Evolutionary conservation across 2,888 invertebrate genomes (phyloP), one percentile per base, ranked within the genome.

Genomic region (Perdita meconis): DNA sequence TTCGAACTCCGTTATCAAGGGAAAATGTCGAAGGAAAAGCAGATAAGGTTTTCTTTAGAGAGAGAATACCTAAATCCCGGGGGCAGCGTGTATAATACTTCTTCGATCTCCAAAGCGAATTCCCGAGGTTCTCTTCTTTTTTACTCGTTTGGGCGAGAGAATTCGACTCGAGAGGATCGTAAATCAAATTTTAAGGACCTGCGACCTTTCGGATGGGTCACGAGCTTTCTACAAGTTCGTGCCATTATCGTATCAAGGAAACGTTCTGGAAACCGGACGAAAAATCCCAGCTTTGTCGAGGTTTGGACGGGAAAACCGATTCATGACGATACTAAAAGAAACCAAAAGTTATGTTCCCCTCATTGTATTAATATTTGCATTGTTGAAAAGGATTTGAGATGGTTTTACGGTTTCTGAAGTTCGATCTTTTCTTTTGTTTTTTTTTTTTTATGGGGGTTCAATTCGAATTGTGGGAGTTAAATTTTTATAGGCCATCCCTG

Each of bases 151-250:
- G 26, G 36, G 19, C 12, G 12, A 22, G 34, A n/a, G 44, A 40
- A 24, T 47, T 34, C 42, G 16, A 13, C 50, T 47, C 36, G 19
- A 55, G 51, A 69, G 47, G n/a, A 38, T 50, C 66, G 44, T 82
- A 82, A 82, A 82, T 82, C 70, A 72, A 60, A 68, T 78, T 72
- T 50, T 51, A 57, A 47, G 36, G 26, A 65, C 51, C 36, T 19
- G 42, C 10, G 40, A 19, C 66, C 55, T 36, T 64, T 77, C 47
- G 47, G 30, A 19, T 19, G 38, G 22, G 16, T 13, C 55, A 22
- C 16, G 47, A 56, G 34, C 40, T 26, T 55, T 40, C 50, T 53
- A 1, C 40, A 22, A 19, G 26, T 1, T 34, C 8, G 42, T 12
- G n/a, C 19, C 36, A 64, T 50, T 51, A 44, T 44, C 50, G 36